phyloP scores from a whole-genome alignment of 2,113 vertebrate species.

The Raja brachyura region DNA sequence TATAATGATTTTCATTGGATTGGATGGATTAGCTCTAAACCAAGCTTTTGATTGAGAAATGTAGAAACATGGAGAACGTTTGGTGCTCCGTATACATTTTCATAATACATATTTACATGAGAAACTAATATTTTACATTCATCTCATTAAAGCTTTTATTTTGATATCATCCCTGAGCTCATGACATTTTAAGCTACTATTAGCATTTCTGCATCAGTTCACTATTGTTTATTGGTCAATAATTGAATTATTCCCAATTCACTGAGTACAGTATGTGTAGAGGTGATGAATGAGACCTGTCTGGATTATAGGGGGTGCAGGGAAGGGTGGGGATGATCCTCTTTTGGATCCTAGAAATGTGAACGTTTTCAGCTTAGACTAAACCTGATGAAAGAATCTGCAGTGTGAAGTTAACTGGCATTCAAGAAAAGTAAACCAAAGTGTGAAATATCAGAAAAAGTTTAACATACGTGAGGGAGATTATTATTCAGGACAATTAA shows the following conservation, averaged over 20 bases:
- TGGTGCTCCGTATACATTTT: neutral
- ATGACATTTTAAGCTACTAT: neutral
- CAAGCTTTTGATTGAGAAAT: neutral
- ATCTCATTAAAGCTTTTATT: neutral
- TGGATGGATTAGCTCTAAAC: neutral
- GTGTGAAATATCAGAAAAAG: neutral
- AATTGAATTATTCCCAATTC: too few relatives aligned
- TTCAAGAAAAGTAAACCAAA: neutral
- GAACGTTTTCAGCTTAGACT: neutral
- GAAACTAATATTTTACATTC: neutral
- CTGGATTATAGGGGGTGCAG: too few relatives aligned
- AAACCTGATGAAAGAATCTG: neutral
- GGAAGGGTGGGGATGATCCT: too few relatives aligned
- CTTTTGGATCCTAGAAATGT: neutral
- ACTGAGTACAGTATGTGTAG: neutral
- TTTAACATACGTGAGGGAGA: neutral
- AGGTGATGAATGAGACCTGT: neutral
- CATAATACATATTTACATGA: neutral
- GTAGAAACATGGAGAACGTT: too few relatives aligned
- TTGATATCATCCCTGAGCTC: neutral
- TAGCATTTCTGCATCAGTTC: neutral
- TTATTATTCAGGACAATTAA: neutral
- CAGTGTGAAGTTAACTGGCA: neutral
- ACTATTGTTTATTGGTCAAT: too few relatives aligned
- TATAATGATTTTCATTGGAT: neutral